These are phyloP conservation scores for Heliothis virescens DNA, from an alignment of 1,140 invertebrate species.

Conservation along the genomic window DNA sequence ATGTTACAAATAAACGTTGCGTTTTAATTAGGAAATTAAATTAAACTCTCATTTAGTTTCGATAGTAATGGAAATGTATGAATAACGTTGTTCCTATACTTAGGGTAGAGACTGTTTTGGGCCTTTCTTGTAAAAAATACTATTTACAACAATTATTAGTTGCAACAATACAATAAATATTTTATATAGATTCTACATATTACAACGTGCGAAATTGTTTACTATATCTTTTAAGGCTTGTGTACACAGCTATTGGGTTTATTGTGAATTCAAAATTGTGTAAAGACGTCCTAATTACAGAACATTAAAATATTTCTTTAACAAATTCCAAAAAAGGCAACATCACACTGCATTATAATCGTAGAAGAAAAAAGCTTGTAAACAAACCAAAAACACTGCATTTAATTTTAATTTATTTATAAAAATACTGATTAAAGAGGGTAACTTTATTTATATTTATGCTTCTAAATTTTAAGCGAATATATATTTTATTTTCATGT, in stretches of 20 bases:
- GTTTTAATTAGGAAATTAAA: slow-evolving; percentile 70
- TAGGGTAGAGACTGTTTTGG: slow-evolving; percentile 54
- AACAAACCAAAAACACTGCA: neutral
- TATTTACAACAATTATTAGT: slow-evolving; percentile 13
- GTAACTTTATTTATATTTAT: too few relatives aligned
- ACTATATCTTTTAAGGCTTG: neutral
- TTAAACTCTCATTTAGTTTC: slow-evolving; percentile 59
- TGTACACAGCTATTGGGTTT: neutral
- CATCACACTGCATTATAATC: too few relatives aligned
- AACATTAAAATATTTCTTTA: too few relatives aligned
- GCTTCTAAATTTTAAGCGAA: too few relatives aligned
- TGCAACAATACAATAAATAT: neutral
- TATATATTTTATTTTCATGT: neutral
- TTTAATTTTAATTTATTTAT: too few relatives aligned
- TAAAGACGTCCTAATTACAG: too few relatives aligned
- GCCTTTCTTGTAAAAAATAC: neutral
- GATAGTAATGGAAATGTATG: slow-evolving; percentile 72
- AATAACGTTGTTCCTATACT: slow-evolving; percentile 58
- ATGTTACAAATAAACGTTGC: slow-evolving; percentile 76
- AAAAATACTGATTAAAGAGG: too few relatives aligned
- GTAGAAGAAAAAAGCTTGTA: neutral
- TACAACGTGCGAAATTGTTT: neutral
- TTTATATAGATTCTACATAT: neutral
- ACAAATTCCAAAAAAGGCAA: too few relatives aligned
- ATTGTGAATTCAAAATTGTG: too few relatives aligned